phyloP scores from a whole-genome alignment of 2,797 vertebrate species.

The Coregonus ussuriensis region DNA sequence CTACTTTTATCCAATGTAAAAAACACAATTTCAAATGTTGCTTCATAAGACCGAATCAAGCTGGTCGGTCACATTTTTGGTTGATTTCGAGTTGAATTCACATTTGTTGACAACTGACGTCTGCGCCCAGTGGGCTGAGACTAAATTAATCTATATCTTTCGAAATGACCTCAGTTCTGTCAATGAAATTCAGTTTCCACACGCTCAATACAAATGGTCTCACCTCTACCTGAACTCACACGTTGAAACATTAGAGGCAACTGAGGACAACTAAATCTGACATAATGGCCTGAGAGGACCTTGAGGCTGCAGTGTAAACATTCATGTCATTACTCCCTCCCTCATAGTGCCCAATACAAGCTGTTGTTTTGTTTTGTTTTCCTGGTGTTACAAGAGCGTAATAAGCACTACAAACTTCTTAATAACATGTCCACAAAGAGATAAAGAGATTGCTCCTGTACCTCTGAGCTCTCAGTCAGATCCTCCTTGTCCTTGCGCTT shows the following conservation, averaged over 20 bases:
- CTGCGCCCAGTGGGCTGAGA: too few species aligned
- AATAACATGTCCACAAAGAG: neutral
- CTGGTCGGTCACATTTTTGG: too few species aligned
- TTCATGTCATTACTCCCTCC: neutral
- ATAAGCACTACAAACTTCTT: neutral
- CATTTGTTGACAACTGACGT: too few species aligned
- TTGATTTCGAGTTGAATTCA: too few species aligned
- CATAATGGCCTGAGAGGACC: neutral
- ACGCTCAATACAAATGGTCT: neutral
- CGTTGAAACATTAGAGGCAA: neutral
- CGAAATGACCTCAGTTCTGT: too few species aligned
- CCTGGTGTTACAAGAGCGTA: neutral
- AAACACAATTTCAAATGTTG: too few species aligned
- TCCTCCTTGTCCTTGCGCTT: constrained; percentile 83
- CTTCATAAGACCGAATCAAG: too few species aligned
- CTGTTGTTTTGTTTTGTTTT: neutral
- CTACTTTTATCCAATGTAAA: too few species aligned
- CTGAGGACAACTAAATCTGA: neutral
- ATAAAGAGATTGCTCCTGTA: constrained; percentile 42
- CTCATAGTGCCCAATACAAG: neutral
- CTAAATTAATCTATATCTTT: neutral
- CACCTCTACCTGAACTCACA: neutral
- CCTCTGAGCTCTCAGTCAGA: constrained; percentile 81
- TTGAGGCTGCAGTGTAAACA: neutral
- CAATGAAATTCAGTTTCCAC: neutral